Evolutionary conservation across 2,113 vertebrate genomes (phyloP).

Genomic region (Cephalopterus ornatus): DNA sequence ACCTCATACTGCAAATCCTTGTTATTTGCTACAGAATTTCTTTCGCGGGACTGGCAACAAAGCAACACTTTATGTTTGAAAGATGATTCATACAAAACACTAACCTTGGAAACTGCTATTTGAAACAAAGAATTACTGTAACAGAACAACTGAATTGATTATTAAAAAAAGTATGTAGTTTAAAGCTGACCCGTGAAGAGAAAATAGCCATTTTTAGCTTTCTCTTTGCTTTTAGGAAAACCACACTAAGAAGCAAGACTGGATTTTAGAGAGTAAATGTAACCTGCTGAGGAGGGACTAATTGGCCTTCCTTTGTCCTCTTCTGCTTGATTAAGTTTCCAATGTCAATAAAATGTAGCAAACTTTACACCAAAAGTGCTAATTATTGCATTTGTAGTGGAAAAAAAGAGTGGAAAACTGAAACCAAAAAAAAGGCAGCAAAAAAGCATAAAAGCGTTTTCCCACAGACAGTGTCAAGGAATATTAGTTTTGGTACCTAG

Average conservation of each 20-base stretch:
- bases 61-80: background rate
- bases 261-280: background rate
- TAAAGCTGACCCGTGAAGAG: background rate
- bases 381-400: too few species aligned
- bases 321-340: background rate
- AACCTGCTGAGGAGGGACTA: background rate
- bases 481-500: background rate
- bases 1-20: background rate
- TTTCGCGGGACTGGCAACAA: background rate
- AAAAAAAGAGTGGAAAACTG: background rate
- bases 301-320: background rate
- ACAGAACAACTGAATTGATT: background rate
- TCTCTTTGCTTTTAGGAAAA: background rate
- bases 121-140: background rate
- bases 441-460: background rate
- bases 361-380: background rate
- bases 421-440: background rate
- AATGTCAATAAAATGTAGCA: background rate
- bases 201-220: background rate
- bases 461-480: background rate
- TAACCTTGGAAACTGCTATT: background rate
- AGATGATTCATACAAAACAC: background rate
- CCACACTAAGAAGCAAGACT: background rate
- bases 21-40: background rate
- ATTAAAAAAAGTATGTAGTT: background rate